phyloP scores from a whole-genome alignment of 2,797 vertebrate species.

The Argentina silus region DNA sequence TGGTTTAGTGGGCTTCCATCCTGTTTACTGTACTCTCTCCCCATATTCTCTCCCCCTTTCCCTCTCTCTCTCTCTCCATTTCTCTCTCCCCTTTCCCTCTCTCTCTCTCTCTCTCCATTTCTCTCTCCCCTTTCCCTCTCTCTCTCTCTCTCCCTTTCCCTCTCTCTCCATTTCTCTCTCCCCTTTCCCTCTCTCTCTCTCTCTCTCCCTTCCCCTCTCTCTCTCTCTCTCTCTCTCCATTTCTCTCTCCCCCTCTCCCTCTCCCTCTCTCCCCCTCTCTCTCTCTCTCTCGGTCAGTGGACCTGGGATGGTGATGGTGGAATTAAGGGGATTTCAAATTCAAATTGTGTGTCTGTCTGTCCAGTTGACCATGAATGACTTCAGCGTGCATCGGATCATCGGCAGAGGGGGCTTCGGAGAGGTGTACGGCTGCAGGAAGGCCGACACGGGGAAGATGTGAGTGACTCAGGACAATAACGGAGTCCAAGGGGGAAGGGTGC shows the following conservation, averaged over 20 bases:
- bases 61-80: not conserved
- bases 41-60: not conserved
- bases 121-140: not conserved
- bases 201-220: not conserved
- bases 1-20: too few relatives aligned
- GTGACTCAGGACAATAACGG: conserved; percentile 37
- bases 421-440: conserved; percentile 98
- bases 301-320: too few relatives aligned
- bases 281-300: too few relatives aligned
- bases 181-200: not conserved
- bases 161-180: not conserved
- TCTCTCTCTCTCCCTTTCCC: too few relatives aligned
- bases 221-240: not conserved
- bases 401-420: conserved; percentile 96
- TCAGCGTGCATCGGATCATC: conserved; percentile 98
- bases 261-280: not conserved
- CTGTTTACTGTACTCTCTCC: too few relatives aligned
- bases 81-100: not conserved
- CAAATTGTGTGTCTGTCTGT: not conserved
- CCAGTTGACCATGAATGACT: conserved; percentile 98
- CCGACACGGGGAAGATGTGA: conserved; percentile 99
- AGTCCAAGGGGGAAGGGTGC: not conserved
- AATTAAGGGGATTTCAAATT: too few relatives aligned
- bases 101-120: not conserved
- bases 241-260: not conserved